phyloP scores from a whole-genome alignment of 2,113 vertebrate genomes.

The Phyllostomus hastatus region DNA sequence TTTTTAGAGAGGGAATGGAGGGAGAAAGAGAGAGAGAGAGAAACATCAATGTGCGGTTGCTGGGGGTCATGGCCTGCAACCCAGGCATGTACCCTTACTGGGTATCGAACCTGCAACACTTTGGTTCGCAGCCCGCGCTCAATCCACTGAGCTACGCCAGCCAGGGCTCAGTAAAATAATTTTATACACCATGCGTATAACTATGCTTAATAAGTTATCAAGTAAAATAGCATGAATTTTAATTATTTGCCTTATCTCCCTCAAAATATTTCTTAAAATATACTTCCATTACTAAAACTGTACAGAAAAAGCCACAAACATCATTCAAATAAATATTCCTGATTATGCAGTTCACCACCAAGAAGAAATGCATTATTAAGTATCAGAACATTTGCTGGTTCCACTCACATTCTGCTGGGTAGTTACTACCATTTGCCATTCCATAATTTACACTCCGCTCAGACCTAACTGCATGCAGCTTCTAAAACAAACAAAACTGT shows the following conservation, averaged over 20 bases:
- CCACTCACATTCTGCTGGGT: slow-evolving; percentile 3
- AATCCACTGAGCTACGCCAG: too few species aligned
- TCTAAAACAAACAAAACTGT: slow-evolving; percentile 55
- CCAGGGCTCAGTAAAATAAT: neutral
- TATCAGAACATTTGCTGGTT: slow-evolving; percentile 45
- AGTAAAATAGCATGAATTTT: neutral
- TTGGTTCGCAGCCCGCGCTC: too few species aligned
- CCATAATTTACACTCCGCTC: slow-evolving; percentile 20
- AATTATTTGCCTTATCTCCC: slow-evolving; percentile 21
- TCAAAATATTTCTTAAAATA: slow-evolving; percentile 52
- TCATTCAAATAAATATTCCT: slow-evolving; percentile 39
- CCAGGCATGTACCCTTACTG: too few species aligned
- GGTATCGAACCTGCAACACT: too few species aligned
- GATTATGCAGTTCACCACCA: slow-evolving; percentile 21
- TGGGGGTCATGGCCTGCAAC: too few species aligned
- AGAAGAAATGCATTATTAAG: slow-evolving; percentile 22
- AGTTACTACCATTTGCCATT: slow-evolving; percentile 8
- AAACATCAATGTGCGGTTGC: too few species aligned
- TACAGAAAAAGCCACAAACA: slow-evolving; percentile 10
- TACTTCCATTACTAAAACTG: neutral
- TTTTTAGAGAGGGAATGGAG: too few species aligned
- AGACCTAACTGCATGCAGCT: slow-evolving; percentile 13
- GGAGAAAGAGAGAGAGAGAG: too few species aligned
- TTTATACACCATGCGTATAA: neutral
- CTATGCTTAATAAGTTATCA: slow-evolving; percentile 14